Conservation (phyloP, 2,888 invertebrate species). For the Euplagia quadripunctaria region DNA sequence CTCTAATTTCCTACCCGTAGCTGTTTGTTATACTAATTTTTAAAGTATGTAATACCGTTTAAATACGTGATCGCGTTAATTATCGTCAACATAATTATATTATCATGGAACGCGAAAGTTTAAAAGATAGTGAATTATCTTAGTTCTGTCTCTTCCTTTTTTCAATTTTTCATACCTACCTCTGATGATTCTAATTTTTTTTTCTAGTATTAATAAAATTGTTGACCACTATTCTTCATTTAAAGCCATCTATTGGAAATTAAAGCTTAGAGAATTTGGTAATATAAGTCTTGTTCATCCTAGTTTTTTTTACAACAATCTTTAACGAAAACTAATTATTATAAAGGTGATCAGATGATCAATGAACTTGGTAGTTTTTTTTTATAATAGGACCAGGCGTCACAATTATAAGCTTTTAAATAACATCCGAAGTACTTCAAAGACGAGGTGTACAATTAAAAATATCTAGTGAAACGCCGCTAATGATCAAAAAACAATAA, state of each 20-base stretch:
- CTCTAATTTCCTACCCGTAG: no score
- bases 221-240: background rate
- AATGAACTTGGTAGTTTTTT: conserved; percentile 7
- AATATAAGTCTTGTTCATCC: background rate
- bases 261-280: background rate
- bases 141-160: no score
- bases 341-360: conserved; percentile 1
- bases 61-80: no score
- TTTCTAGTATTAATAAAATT: background rate
- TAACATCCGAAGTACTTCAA: conserved; percentile 41
- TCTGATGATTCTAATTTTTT: no score
- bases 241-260: background rate
- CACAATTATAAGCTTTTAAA: conserved; percentile 55
- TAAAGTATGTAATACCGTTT: no score
- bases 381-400: conserved; percentile 33
- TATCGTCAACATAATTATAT: no score
- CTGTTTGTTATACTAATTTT: no score
- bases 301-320: background rate
- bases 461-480: conserved; percentile 60
- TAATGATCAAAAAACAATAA: conserved; percentile 71
- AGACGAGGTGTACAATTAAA: conserved; percentile 55
- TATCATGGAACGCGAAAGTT: no score
- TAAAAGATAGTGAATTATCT: no score
- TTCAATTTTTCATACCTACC: no score
- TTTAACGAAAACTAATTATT: background rate